A percentile compares a stretch with the other conserved stretches of the same genome.
These are phyloP conservation scores for Ophioninae sp. DNA, from an alignment of 2,888 invertebrate species.

Conservation along the genomic window DNA sequence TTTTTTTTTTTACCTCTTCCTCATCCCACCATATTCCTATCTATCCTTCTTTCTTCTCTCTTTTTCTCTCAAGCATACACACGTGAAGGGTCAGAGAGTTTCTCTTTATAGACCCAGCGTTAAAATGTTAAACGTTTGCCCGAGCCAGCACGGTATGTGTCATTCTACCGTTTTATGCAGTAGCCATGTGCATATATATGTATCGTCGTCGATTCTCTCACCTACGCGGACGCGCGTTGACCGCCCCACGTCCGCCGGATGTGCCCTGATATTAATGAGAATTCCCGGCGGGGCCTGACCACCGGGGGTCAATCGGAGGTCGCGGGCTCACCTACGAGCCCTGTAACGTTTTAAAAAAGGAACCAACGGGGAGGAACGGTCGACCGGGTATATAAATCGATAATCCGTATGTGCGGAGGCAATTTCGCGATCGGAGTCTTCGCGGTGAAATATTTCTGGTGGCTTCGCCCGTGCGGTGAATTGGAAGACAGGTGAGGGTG, in stretches of 20 bases:
- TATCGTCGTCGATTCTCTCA: conserved; percentile 65
- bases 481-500: too few relatives aligned
- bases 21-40: not conserved
- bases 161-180: conserved; percentile 46
- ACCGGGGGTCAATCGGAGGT: conserved; percentile 60
- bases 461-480: too few relatives aligned
- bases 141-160: conserved; percentile 38
- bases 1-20: too few relatives aligned
- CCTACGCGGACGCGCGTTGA: conserved; percentile 76
- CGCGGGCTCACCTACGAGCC: conserved; percentile 60
- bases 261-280: conserved; percentile 79
- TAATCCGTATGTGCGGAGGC: not conserved
- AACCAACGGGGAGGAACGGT: not conserved
- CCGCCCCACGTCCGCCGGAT: conserved; percentile 80
- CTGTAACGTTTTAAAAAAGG: not conserved
- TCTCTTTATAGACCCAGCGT: conserved; percentile 49
- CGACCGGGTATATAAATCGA: not conserved
- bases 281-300: conserved; percentile 70
- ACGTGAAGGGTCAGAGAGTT: conserved; percentile 48
- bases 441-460: not conserved
- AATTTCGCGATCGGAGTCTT: not conserved
- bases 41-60: conserved; percentile 1
- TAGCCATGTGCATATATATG: conserved; percentile 9
- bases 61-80: conserved; percentile 13
- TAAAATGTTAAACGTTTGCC: conserved; percentile 61